phyloP scores from a whole-genome alignment of 1,140 invertebrate species.

The Parapsyche elsis region DNA sequence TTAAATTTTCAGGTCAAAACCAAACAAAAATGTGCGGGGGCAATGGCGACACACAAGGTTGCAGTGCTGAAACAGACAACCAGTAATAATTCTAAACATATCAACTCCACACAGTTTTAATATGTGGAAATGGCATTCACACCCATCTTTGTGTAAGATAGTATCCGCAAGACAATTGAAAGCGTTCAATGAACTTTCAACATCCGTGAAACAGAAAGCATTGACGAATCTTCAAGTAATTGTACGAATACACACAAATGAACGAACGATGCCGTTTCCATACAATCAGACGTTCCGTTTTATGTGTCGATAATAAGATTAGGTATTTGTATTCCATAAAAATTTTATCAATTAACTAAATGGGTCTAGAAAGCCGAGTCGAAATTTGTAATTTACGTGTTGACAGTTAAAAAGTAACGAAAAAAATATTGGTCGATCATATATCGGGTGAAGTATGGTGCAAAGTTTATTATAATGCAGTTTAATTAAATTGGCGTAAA shows the following conservation, averaged over 20 bases:
- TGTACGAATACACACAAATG: neutral
- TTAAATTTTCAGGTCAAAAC: constrained; percentile 55
- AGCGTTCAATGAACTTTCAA: neutral
- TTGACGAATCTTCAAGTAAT: neutral
- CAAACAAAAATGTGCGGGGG: constrained; percentile 56
- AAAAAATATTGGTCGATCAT: constrained; percentile 24
- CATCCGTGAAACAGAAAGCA: neutral
- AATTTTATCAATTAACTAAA: constrained; percentile 28
- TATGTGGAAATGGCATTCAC: constrained; percentile 50
- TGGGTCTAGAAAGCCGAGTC: neutral
- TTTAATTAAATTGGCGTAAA: constrained; percentile 3
- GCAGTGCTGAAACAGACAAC: constrained; percentile 55
- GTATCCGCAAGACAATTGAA: neutral
- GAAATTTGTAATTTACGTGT: neutral
- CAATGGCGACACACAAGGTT: constrained; percentile 56
- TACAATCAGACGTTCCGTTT: constrained; percentile 40
- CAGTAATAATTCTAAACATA: constrained; percentile 56
- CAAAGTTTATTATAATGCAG: constrained; percentile 22
- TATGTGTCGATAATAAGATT: constrained; percentile 38
- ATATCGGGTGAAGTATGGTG: neutral
- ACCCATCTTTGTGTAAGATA: neutral
- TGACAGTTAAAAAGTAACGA: constrained; percentile 10
- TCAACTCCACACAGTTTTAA: constrained; percentile 54
- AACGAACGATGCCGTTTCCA: constrained; percentile 28
- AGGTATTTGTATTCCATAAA: constrained; percentile 32